A percentile compares a stretch with the other conserved stretches of the same genome.
phyloP scores from a whole-genome alignment of 2,113 vertebrate genomes.

The Canis aureus region DNA sequence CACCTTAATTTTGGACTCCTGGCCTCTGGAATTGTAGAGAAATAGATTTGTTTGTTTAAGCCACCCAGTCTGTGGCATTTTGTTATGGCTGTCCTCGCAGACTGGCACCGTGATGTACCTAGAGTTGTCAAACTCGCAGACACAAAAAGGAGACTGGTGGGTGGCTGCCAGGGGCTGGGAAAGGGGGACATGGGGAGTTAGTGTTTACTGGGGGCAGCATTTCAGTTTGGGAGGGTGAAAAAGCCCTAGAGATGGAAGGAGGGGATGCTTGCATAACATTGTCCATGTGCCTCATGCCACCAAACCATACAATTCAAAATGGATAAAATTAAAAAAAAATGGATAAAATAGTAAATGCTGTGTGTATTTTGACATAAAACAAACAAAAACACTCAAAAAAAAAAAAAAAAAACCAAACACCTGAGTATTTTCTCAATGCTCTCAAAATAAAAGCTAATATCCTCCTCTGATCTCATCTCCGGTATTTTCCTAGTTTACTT shows the following conservation, averaged over 20 bases:
- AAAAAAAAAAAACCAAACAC: background rate
- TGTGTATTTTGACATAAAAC: background rate
- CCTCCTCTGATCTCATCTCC: background rate
- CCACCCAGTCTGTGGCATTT: background rate
- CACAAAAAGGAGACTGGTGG: background rate
- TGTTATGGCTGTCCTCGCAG: rapidly evolving
- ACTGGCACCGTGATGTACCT: rapidly evolving
- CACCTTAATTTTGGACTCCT: background rate
- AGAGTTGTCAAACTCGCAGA: background rate
- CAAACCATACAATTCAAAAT: background rate
- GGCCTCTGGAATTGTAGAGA: background rate
- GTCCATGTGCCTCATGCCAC: rapidly evolving
- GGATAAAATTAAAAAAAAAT: background rate
- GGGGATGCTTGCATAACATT: background rate
- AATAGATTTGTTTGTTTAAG: background rate
- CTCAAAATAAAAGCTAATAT: background rate
- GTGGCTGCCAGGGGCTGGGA: background rate
- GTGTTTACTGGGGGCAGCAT: rapidly evolving
- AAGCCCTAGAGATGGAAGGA: background rate
- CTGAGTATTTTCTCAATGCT: background rate
- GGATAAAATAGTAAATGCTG: background rate
- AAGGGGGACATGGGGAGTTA: rapidly evolving
- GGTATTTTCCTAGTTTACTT: background rate
- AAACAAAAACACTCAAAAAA: background rate
- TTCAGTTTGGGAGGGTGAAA: background rate